phyloP scores from a whole-genome alignment of 2,113 vertebrate species.

The Gopherus evgoodei region DNA sequence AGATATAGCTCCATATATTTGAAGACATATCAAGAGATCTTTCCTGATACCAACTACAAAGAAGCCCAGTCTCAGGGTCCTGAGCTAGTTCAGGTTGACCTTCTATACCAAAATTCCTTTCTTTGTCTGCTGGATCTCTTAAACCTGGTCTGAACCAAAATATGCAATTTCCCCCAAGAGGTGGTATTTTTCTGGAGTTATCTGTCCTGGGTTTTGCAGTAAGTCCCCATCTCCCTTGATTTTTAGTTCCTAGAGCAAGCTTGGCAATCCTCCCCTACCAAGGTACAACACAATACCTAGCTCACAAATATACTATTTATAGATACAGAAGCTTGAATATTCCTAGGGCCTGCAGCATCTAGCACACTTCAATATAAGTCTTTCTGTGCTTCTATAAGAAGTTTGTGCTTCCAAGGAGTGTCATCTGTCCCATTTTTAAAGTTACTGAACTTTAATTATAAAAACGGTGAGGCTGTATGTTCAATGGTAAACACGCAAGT shows the following conservation, averaged over 20 bases:
- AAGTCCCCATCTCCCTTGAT: neutral
- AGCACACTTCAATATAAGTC: neutral
- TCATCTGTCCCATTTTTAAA: neutral
- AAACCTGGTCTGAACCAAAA: too few species aligned
- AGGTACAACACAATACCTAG: neutral
- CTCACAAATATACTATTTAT: neutral
- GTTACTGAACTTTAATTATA: neutral
- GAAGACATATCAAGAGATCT: too few species aligned
- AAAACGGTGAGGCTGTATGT: neutral
- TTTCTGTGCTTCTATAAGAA: neutral
- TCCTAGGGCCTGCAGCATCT: neutral
- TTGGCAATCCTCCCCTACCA: neutral
- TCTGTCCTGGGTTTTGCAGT: neutral
- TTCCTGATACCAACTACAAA: too few species aligned
- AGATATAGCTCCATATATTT: too few species aligned
- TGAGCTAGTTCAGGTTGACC: too few species aligned
- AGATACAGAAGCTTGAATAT: neutral
- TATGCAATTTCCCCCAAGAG: too few species aligned
- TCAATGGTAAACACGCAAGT: neutral
- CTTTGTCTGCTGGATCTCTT: too few species aligned
- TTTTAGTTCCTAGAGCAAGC: neutral
- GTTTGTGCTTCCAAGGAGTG: neutral
- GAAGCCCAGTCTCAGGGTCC: too few species aligned
- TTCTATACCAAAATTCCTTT: too few species aligned
- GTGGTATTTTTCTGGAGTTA: neutral